Conservation (phyloP, 2,888 invertebrate species). For the Scaeva pyrastri region DNA sequence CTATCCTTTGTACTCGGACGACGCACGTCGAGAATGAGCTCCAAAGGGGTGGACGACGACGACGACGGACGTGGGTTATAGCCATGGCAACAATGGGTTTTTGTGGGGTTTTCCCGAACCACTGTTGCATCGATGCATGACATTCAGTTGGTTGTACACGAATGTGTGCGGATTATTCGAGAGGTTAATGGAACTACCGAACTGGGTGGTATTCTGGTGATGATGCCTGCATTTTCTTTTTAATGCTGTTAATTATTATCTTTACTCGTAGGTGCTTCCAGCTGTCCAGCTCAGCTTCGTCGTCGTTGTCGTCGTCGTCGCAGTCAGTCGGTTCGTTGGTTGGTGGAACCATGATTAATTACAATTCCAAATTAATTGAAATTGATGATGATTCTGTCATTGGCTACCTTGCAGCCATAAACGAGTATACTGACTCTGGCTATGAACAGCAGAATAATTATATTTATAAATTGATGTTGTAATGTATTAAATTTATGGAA, state of each 20-base stretch:
- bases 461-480: slow-evolving; percentile 45
- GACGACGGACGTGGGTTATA: background rate
- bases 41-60: background rate
- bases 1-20: no score
- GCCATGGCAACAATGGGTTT: slow-evolving; percentile 25
- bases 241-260: slow-evolving; percentile 51
- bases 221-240: slow-evolving; percentile 43
- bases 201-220: background rate
- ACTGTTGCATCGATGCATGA: slow-evolving; percentile 49
- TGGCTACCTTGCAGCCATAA: background rate
- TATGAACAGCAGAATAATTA: slow-evolving; percentile 27
- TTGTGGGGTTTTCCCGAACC: slow-evolving; percentile 16
- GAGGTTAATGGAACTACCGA: no score
- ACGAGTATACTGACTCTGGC: background rate
- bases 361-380: slow-evolving; percentile 69
- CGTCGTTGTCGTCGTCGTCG: background rate
- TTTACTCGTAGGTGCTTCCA: slow-evolving; percentile 50
- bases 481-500: slow-evolving; percentile 51
- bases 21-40: background rate
- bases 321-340: background rate
- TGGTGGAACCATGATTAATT: slow-evolving; percentile 62
- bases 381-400: slow-evolving; percentile 60
- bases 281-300: background rate
- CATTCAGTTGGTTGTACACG: background rate
- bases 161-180: background rate